A percentile compares a stretch with the other conserved stretches of the same genome.
phyloP scores from a whole-genome alignment of 2,113 vertebrate species.

The Microtus pennsylvanicus region DNA sequence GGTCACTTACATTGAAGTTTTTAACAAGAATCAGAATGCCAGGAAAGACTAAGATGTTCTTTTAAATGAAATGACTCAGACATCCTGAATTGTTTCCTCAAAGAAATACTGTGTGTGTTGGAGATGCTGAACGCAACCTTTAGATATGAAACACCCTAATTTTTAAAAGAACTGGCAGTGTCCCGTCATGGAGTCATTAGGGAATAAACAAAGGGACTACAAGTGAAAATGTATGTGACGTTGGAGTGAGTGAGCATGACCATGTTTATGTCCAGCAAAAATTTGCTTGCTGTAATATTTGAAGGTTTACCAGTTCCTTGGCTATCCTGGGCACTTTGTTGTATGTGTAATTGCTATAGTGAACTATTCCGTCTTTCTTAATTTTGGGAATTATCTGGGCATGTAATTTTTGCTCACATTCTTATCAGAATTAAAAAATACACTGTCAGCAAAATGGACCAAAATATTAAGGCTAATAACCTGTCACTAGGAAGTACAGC shows the following conservation, averaged over 20 bases:
- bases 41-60: slow-evolving; percentile 62
- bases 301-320: not conserved
- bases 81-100: slow-evolving; percentile 45
- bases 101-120: slow-evolving; percentile 47
- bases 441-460: not conserved
- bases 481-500: not conserved
- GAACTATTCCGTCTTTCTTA: not conserved
- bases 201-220: not conserved
- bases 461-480: not conserved
- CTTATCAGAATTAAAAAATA: slow-evolving; percentile 32
- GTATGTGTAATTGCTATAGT: not conserved
- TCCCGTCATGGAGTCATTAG: not conserved
- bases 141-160: not conserved
- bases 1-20: slow-evolving; percentile 58
- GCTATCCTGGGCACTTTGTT: not conserved
- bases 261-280: not conserved
- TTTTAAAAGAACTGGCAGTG: not conserved
- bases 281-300: not conserved
- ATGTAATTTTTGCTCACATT: slow-evolving; percentile 5
- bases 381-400: slow-evolving; percentile 1
- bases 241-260: not conserved
- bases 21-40: slow-evolving; percentile 61
- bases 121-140: not conserved
- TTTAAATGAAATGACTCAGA: slow-evolving; percentile 51
- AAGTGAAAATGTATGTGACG: not conserved